Evolutionary conservation across 2,113 vertebrate genomes (phyloP), one percentile per base, ranked within the genome.

Genomic region (Clarias batrachus): DNA sequence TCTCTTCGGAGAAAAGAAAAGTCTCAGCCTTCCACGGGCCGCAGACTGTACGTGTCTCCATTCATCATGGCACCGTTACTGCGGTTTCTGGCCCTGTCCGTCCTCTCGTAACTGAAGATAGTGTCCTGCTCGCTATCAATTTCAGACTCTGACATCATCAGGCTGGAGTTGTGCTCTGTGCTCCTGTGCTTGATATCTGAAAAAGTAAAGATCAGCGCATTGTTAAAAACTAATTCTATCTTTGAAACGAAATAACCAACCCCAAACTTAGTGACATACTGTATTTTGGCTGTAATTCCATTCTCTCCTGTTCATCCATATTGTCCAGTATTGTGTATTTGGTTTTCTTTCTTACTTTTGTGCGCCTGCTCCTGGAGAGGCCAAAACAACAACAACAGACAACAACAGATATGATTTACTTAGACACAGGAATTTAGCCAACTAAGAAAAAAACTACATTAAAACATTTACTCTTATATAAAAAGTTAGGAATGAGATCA

Each of bases 121-220:
- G 96, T 95, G 92, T 97, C 96, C 94, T 96, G 96, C 86, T 98
- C 97, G 17, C 97, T 97, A 91, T 97, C 97, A 89, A 96, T 94
- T 92, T 98, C 97, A 0, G 97, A 97, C 88, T 98, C 97, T 0
- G 97, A 98, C 89, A 97, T 96, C 97, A 97, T 97, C 86, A 99
- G 93, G 91, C 97, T 96, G 91, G 96, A 97, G 94, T 96, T 97
- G 93, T 97, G 97, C 92, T 97, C 96, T 0, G 96, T 97, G 94
- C 97, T 97, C 93, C 95, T 95, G 90, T 98, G 97, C 88, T 97
- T 98, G 90, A 98, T 95, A 81, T 96, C 97, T 97, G 88, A 78
- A 79, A 87, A n/a, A 76, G 88, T 76, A 87, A 14, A 82, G n/a
- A 84, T 41, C 83, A 71, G 62, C 0, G n/a, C 11, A 37, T 23